Evolutionary conservation across 2,797 vertebrate species (phyloP), one percentile per base, ranked within the genome.

Genomic region (Neomorphus geoffroyi): DNA sequence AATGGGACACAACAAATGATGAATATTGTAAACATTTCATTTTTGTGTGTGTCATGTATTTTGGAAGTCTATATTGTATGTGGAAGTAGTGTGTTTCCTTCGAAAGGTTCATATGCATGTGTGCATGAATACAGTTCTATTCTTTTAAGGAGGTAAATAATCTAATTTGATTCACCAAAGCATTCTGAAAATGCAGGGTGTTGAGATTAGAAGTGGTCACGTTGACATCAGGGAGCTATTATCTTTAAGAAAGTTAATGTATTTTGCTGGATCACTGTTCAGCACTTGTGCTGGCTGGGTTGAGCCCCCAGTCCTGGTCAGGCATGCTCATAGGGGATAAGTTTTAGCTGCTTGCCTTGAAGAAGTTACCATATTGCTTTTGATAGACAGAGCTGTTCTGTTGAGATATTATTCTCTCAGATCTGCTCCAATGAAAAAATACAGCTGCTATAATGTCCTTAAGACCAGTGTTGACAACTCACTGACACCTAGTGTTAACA

Each of bases 71-170:
- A 4, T 79, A 10, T 54, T 60, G 2, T 48, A n/a, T 64, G 45
- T 74, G 26, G 28, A 84, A 81, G 23, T 71, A 54, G 3, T 60
- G 1, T 43, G 12, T 67, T 81, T 66, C 66, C 8, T 79, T 46
- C 16, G 70, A 18, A 28, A 80, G 72, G 13, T 69, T 86, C 18
- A 33, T 0, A 0, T 2, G 5, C 1, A 5, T n/a, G 33, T 6
- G 7, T 6, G 16, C 46, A n/a, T 54, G 17, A 67, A 43, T 61
- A 39, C 9, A 28, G 18, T 78, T 78, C 37, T 72, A 6, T 41
- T 80, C 22, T 60, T 80, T 18, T 32, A 1, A 79, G 28, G 5
- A 9, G 3, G 32, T 86, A 22, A 69, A 43, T 26, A 13, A 56
- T 79, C 8, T 56, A 11, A 61, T 91, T 79, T 6, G 4, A 19